These are phyloP conservation scores for Orthosia gracilis DNA, from an alignment of 2,888 invertebrate genomes.

Conservation along the genomic window DNA sequence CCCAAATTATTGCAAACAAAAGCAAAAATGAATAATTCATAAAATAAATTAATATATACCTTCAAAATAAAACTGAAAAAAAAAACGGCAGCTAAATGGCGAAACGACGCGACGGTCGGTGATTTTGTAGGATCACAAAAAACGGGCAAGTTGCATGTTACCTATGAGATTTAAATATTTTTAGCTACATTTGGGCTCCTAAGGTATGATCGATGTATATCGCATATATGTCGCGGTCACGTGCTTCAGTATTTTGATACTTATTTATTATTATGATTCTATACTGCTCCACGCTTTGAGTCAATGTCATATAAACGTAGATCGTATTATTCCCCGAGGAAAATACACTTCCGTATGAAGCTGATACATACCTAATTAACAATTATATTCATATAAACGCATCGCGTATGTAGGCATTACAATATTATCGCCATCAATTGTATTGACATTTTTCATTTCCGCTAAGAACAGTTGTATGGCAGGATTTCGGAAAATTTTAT, in stretches of 20 bases:
- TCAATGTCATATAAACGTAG: slow-evolving; percentile 39
- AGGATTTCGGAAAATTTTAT: not conserved
- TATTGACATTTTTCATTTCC: slow-evolving; percentile 36
- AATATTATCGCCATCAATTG: slow-evolving; percentile 38
- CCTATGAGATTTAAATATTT: slow-evolving; percentile 1
- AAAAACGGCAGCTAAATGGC: too few relatives aligned
- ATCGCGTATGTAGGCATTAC: slow-evolving; percentile 35
- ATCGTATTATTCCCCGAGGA: slow-evolving; percentile 52
- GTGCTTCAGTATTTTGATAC: slow-evolving; percentile 20
- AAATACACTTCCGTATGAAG: slow-evolving; percentile 51
- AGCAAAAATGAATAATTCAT: not conserved
- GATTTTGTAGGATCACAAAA: slow-evolving; percentile 21
- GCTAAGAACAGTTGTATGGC: not conserved
- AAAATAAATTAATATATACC: not conserved
- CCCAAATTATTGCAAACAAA: not conserved
- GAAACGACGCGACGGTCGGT: not conserved
- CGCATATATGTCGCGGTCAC: not conserved
- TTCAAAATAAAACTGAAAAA: not conserved
- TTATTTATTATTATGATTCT: slow-evolving; percentile 11
- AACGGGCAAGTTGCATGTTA: slow-evolving; percentile 1
- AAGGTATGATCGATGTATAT: too few relatives aligned
- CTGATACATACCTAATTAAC: slow-evolving; percentile 43
- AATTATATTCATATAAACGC: slow-evolving; percentile 33
- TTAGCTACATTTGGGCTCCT: not conserved
- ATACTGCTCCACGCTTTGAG: slow-evolving; percentile 25